Evolutionary conservation across 2,113 vertebrate genomes (phyloP).

Genomic region (Trematocara nigrifrons): DNA sequence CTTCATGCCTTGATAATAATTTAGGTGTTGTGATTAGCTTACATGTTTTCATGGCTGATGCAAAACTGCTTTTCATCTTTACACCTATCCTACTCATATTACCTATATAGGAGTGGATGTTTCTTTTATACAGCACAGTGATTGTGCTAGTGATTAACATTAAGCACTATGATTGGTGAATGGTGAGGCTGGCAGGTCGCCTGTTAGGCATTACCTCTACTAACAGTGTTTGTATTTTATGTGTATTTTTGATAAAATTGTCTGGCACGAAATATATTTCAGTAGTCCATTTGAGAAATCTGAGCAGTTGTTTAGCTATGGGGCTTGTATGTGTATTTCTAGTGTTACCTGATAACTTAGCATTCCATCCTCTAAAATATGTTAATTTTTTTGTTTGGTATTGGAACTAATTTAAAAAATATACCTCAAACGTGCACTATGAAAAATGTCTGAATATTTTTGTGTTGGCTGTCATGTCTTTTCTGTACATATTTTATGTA

Average conservation of each 20-base stretch:
- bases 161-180: background rate
- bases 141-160: background rate
- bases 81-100: background rate
- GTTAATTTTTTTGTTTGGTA: background rate
- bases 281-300: background rate
- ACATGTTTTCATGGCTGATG: background rate
- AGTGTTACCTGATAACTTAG: background rate
- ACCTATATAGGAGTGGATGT: background rate
- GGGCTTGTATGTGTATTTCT: background rate
- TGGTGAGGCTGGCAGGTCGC: background rate
- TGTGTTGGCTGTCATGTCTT: background rate
- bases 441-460: no score
- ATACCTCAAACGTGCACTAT: background rate
- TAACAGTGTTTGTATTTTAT: background rate
- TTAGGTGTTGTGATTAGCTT: background rate
- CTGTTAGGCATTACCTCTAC: background rate
- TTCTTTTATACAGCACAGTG: background rate
- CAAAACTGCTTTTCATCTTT: background rate
- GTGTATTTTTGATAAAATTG: background rate
- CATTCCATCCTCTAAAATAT: accelerated
- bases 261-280: background rate
- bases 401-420: background rate
- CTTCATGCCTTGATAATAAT: background rate
- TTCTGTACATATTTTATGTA: background rate
- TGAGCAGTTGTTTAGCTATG: background rate